Base-by-base conservation (phyloP, 2,797 vertebrate species). In the Sebastes nivosus region DNA sequence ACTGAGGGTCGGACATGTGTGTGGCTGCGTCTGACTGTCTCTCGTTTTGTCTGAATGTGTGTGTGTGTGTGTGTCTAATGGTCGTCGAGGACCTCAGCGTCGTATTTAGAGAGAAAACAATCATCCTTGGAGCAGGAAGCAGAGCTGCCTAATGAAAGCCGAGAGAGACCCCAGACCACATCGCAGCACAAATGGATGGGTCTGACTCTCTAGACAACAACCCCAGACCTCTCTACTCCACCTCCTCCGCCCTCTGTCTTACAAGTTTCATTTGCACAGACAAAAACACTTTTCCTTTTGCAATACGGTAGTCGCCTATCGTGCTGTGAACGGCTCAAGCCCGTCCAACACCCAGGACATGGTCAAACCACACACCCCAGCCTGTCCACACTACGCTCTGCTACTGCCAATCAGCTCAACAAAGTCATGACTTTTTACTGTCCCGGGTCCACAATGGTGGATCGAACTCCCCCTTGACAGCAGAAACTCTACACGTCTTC, bases 61-160 rank as follows among this genome's bases (percentile, higher is more conserved):
- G 57, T 36, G 70, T 69, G 50, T 50, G 58, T 83, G 59, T 70
- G 80, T 42, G 64, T 81, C 32, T 80, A 78, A 89, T 78, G 81
- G 85, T 66, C 24, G 61, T 70, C 13, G 77, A 86, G 88, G 79
- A 86, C 81, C 81, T 89, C 82, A 67, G 91, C 20, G 79, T 81
- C 75, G 29, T 90, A 92, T 93, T 94, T 93, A 82, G 72, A 94
- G 86, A 93, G 90, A 90, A 95, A 95, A 94, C 92, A 93, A 94
- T 88, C 89, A 93, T 88, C 79, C 76, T 90, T 86, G 72, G 78
- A 88, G 88, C 84, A 88, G 85, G 92, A 94, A 95, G 87, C 82
- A 61, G 90, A 80, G 87, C 87, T 89, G 87, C 85, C 68, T 86
- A 88, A 92, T 90, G 87, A 89, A 90, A 89, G 89, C 77, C 80